A percentile compares a stretch with the other conserved stretches of the same genome.
Conservation (phyloP, 2,888 invertebrate species). For the Acanthoscelides obtectus region DNA sequence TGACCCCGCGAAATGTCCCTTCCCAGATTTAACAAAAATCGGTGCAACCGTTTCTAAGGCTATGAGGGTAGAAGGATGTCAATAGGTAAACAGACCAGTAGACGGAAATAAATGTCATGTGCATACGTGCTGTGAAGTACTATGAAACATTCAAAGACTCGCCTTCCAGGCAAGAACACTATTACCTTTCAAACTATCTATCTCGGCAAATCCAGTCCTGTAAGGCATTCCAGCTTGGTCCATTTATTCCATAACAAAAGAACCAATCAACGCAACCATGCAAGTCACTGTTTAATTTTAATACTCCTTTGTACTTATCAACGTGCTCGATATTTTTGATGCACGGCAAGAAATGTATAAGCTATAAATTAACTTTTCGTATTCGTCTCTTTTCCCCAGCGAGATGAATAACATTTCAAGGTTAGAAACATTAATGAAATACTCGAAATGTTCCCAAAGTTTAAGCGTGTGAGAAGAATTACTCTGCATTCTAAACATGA, state of each 20-base stretch:
- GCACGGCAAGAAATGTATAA: constrained; percentile 7
- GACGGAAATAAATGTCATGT: too few relatives aligned
- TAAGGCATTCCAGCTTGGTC: constrained; percentile 5
- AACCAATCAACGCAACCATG: constrained; percentile 32
- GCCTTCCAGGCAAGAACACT: too few relatives aligned
- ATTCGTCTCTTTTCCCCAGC: not conserved
- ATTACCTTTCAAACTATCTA: not conserved
- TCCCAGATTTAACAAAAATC: too few relatives aligned
- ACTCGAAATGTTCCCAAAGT: not conserved
- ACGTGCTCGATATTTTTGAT: constrained; percentile 8
- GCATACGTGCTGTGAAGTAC: too few relatives aligned
- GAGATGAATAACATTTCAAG: not conserved
- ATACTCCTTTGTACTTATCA: constrained; percentile 18
- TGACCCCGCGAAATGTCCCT: too few relatives aligned
- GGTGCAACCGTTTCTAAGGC: too few relatives aligned
- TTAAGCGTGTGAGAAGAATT: too few relatives aligned
- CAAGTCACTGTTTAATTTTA: constrained; percentile 37
- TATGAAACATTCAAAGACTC: too few relatives aligned
- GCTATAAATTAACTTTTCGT: not conserved
- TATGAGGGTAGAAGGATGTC: too few relatives aligned
- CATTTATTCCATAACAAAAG: constrained; percentile 31
- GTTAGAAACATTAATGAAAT: not conserved
- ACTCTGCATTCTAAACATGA: too few relatives aligned
- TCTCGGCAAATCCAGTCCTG: not conserved
- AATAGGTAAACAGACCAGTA: too few relatives aligned